Base-by-base conservation (phyloP, 2,797 vertebrate genomes). In the Psittacula derbiana region DNA sequence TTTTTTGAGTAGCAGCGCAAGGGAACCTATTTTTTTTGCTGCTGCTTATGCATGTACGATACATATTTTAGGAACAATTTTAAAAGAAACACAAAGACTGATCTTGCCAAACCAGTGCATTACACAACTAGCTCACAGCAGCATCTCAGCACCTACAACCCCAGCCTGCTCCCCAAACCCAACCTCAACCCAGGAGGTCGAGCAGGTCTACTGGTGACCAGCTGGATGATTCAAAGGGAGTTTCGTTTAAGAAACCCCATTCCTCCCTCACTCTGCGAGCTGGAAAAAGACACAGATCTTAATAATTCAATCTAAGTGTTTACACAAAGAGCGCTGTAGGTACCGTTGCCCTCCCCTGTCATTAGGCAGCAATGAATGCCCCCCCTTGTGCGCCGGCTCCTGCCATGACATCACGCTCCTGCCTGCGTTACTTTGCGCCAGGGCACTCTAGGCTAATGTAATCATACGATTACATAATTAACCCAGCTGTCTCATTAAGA, bases 401-500 rank as follows among this genome's bases (percentile, higher is more conserved):
- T 58, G 55, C 55, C 55, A 58, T 58, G 55, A 95, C 97, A 96
- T 97, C 96, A 97, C 94, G 38, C 87, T 33, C 21, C 86, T 31
- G 96, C 97, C 95, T 86, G 97, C 97, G 31, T 95, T 90, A 50
- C 96, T 89, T 95, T 97, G 96, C 92, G 97, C 98, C 97, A 96
- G 97, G 98, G 98, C 97, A 98, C 98, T 98, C 96, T 97, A 95
- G 98, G 98, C 98, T 98, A 98, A 98, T 98, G 98, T 98, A 98
- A 99, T 98, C 98, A 98, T 98, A 98, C 98, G 98, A 98, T 98
- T 99, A 98, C 98, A 98, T 98, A 99, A 99, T 99, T 98, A 98
- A 98, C 98, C 98, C 98, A 98, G 98, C 98, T 98, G 98, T 98
- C 98, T 98, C 98, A 98, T 99, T 98, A 98, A 98, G 98, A 98